Evolutionary conservation across 2,113 vertebrate species (phyloP).

Genomic region (Dasypus novemcinctus): DNA sequence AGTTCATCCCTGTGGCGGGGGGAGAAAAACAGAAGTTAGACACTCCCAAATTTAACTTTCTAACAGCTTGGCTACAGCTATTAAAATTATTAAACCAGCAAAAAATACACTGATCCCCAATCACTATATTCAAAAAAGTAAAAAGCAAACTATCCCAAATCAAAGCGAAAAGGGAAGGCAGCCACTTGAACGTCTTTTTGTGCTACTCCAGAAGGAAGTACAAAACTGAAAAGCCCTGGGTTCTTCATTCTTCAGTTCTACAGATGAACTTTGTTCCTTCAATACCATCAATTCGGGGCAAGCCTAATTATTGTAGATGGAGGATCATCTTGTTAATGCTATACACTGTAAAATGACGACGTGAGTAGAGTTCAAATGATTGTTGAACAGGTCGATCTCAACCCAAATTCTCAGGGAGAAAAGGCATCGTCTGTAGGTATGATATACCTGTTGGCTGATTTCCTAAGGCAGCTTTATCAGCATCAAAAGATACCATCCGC

Average conservation of each 20-base stretch:
- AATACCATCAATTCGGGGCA: slow-evolving; percentile 39
- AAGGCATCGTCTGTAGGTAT: neutral
- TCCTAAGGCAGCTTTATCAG: slow-evolving; percentile 30
- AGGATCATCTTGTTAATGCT: slow-evolving; percentile 29
- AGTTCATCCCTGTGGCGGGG: slow-evolving; percentile 94
- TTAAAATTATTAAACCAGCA: slow-evolving; percentile 37
- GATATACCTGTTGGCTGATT: slow-evolving; percentile 59
- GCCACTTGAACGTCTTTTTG: slow-evolving; percentile 37
- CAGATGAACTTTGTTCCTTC: slow-evolving; percentile 32
- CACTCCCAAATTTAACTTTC: neutral
- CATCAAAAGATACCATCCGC: slow-evolving; percentile 23
- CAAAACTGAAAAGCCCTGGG: neutral
- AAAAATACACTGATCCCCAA: slow-evolving; percentile 51
- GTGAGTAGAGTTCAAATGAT: slow-evolving; percentile 19
- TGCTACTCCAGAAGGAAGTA: slow-evolving; percentile 52
- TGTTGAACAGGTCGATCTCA: neutral
- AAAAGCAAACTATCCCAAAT: slow-evolving; percentile 46
- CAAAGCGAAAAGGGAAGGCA: slow-evolving; percentile 67
- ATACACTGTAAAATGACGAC: slow-evolving; percentile 11
- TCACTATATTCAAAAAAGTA: neutral
- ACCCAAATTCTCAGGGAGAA: slow-evolving; percentile 34
- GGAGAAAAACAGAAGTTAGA: slow-evolving; percentile 75
- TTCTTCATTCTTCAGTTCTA: slow-evolving; percentile 33
- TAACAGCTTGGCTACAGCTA: slow-evolving; percentile 38
- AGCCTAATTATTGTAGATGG: neutral